Percentiles rank a stretch among this genome's conserved stretches.
Conservation (phyloP, 2,797 vertebrate genomes). For the Trachops cirrhosus region DNA sequence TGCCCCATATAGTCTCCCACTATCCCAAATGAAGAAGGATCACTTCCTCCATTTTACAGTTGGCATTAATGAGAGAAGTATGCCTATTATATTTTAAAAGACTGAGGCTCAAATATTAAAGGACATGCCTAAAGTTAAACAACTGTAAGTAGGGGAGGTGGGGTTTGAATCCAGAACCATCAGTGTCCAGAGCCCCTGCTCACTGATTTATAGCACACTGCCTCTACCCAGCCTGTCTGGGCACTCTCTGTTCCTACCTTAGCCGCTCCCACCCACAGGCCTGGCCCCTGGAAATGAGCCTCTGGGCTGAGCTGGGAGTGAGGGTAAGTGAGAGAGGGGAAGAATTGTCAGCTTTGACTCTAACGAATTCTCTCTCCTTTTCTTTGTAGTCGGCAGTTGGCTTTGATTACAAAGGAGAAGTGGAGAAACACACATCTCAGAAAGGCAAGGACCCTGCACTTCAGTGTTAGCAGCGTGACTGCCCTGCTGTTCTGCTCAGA, state of each 20-base stretch:
- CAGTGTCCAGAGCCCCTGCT: not conserved
- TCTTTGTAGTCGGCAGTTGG: conserved; percentile 91
- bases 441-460: conserved; percentile 39
- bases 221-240: not conserved
- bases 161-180: not conserved
- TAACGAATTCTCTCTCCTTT: not conserved
- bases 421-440: conserved; percentile 92
- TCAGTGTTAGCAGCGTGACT: not conserved
- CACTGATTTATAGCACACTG: not conserved
- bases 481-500: not conserved
- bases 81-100: not conserved
- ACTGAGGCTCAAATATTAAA: not conserved
- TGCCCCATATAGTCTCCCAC: not conserved
- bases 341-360: not conserved
- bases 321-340: not conserved
- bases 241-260: not conserved
- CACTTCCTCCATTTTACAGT: not conserved
- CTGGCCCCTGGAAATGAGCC: not conserved
- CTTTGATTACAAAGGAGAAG: conserved; percentile 94
- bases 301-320: not conserved
- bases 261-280: not conserved
- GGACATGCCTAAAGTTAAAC: not conserved
- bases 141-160: not conserved
- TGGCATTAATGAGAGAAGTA: not conserved
- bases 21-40: not conserved